Evolutionary conservation across 2,797 vertebrate genomes (phyloP).

Genomic region (Myotis daubentonii): DNA sequence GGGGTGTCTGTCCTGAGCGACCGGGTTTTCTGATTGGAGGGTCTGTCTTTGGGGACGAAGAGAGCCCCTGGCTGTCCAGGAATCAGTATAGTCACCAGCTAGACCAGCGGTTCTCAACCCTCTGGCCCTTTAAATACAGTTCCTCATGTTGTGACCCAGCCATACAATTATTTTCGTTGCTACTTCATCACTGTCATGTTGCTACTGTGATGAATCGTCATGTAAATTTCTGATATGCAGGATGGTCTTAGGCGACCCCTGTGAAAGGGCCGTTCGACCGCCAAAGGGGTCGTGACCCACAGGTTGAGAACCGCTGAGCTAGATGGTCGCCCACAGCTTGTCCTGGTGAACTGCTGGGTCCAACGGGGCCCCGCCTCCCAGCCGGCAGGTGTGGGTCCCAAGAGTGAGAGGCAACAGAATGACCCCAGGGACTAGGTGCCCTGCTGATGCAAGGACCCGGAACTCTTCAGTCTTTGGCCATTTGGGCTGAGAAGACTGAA

Average conservation of each 20-base stretch:
- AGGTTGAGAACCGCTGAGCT: no score
- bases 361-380: not conserved
- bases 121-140: no score
- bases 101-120: not conserved
- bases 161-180: fast-evolving
- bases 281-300: no score
- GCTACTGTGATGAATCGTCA: no score
- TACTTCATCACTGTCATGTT: fast-evolving
- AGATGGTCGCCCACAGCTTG: not conserved
- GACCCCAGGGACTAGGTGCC: not conserved
- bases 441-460: no score
- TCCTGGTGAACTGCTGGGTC: not conserved
- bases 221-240: no score
- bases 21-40: not conserved
- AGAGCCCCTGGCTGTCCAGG: not conserved
- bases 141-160: no score
- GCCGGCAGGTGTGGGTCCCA: not conserved
- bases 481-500: not conserved
- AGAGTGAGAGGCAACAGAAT: not conserved
- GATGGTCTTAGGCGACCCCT: no score
- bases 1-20: not conserved
- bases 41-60: not conserved
- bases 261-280: fast-evolving
- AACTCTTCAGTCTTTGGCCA: not conserved
- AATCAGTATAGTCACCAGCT: not conserved